phyloP scores from a whole-genome alignment of 2,113 vertebrate genomes.

The Pyxicephalus adspersus region DNA sequence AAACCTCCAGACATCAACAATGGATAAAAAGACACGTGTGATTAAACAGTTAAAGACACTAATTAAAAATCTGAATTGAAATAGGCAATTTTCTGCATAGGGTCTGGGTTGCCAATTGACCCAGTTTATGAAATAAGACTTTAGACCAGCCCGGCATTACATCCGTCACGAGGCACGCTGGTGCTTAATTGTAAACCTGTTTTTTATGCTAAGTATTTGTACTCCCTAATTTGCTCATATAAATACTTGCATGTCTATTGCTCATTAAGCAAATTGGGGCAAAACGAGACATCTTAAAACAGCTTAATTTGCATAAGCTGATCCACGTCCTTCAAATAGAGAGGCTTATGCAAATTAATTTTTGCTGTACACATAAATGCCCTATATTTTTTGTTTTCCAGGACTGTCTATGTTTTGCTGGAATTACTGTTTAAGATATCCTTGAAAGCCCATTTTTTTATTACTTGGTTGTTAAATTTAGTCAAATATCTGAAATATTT shows the following conservation, averaged over 20 bases:
- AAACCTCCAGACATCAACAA: constrained; percentile 22
- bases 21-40: constrained; percentile 33
- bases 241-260: constrained; percentile 57
- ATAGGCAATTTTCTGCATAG: constrained; percentile 55
- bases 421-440: neutral
- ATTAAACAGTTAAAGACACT: constrained; percentile 55
- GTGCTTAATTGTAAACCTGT: constrained; percentile 58
- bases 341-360: constrained; percentile 57
- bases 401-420: neutral
- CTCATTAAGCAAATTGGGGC: constrained; percentile 57
- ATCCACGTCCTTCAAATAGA: constrained; percentile 45
- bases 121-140: constrained; percentile 57
- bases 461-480: no score
- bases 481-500: no score
- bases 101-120: constrained; percentile 53
- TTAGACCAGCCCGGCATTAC: constrained; percentile 43
- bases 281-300: constrained; percentile 56
- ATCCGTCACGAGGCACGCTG: constrained; percentile 45
- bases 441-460: no score
- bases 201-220: constrained; percentile 59
- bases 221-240: constrained; percentile 57
- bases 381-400: constrained; percentile 38
- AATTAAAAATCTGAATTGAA: constrained; percentile 56
- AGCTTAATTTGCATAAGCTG: constrained; percentile 57
- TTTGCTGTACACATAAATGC: constrained; percentile 44